Evolutionary conservation across 1,140 invertebrate species (phyloP).

Genomic region (Pollicipes pollicipes): DNA sequence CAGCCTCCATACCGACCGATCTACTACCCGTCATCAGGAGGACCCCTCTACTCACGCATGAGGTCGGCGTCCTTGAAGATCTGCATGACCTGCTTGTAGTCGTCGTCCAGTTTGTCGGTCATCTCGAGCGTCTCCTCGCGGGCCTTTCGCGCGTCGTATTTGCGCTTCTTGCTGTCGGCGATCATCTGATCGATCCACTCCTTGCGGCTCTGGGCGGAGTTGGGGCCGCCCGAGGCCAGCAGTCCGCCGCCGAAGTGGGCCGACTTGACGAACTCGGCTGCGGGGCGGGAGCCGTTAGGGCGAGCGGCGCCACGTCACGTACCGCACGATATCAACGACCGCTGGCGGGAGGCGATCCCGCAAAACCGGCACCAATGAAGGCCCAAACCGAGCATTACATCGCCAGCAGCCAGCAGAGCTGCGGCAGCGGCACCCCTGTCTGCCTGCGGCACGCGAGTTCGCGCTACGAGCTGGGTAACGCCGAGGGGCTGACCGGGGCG

Average conservation of each 20-base stretch:
- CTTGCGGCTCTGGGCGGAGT: slow-evolving; percentile 46
- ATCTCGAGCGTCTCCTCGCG: slow-evolving; percentile 64
- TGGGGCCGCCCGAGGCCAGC: slow-evolving; percentile 39
- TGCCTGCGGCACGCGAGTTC: too few species aligned
- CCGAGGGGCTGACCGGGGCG: too few species aligned
- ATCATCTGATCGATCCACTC: slow-evolving; percentile 78
- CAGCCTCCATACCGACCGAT: slow-evolving; percentile 29
- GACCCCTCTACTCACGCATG: not conserved
- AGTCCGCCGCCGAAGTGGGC: slow-evolving; percentile 65
- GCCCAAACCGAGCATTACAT: too few species aligned
- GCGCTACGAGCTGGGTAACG: too few species aligned
- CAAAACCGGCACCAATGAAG: too few species aligned
- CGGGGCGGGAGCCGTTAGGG: too few species aligned
- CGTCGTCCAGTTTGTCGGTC: slow-evolving; percentile 68
- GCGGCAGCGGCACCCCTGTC: too few species aligned
- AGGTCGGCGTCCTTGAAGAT: not conserved
- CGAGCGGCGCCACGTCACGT: too few species aligned
- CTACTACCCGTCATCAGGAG: too few species aligned
- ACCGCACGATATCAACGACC: too few species aligned
- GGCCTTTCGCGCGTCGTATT: slow-evolving; percentile 66
- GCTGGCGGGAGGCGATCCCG: too few species aligned
- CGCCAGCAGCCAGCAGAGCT: too few species aligned
- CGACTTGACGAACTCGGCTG: slow-evolving; percentile 60
- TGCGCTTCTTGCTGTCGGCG: slow-evolving; percentile 65
- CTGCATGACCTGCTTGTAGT: slow-evolving; percentile 53